Conservation (phyloP, 2,888 invertebrate species). For the Mythimna vitellina region DNA sequence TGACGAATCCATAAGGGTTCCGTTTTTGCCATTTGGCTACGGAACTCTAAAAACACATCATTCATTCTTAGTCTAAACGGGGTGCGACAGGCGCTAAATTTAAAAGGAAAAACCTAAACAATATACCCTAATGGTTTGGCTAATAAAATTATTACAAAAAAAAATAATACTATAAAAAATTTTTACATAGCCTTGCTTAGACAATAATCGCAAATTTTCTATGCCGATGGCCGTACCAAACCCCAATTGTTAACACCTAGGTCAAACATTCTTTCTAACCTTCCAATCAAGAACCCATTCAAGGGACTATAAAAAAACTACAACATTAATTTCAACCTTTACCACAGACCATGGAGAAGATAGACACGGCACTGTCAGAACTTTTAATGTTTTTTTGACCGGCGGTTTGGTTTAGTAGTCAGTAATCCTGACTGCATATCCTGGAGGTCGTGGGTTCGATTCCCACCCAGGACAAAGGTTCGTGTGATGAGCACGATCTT, state of each 20-base stretch:
- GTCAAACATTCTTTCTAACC: not conserved
- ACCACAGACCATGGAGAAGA: not conserved
- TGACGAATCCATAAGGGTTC: too few species aligned
- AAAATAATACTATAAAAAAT: not conserved
- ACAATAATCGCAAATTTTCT: not conserved
- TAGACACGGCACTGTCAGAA: not conserved
- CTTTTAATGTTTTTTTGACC: too few species aligned
- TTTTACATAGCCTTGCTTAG: not conserved
- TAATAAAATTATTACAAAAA: conserved; percentile 7
- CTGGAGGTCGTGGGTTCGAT: too few species aligned
- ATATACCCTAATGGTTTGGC: not conserved
- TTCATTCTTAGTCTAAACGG: too few species aligned
- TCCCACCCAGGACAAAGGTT: too few species aligned
- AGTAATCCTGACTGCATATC: too few species aligned
- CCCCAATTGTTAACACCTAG: conserved; percentile 30
- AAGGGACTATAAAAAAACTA: not conserved
- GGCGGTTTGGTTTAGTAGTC: too few species aligned
- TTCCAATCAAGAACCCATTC: conserved; percentile 9
- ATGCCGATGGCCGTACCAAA: conserved; percentile 16
- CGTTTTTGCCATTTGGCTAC: too few species aligned
- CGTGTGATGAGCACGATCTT: too few species aligned
- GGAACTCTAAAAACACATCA: too few species aligned
- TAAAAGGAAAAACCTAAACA: too few species aligned
- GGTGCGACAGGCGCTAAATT: too few species aligned
- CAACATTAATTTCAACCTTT: not conserved